These are phyloP conservation scores for Rotaria socialis DNA, from an alignment of 2,888 invertebrate genomes.

Conservation along the genomic window DNA sequence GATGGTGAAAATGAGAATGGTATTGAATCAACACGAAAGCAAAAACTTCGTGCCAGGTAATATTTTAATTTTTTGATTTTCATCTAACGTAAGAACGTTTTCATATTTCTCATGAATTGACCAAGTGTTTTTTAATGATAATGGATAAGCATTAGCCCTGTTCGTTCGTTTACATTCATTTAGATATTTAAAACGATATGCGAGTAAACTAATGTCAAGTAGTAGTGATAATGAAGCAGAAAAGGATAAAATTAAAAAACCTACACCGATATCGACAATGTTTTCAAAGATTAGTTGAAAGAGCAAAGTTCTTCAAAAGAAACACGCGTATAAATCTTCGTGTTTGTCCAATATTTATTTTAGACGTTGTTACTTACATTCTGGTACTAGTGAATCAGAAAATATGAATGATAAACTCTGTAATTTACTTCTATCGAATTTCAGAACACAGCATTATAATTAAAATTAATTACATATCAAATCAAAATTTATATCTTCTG, in stretches of 20 bases:
- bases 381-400: not conserved
- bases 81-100: not conserved
- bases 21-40: not conserved
- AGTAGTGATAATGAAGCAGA: not conserved
- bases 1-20: constrained; percentile 24
- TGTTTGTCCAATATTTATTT: not conserved
- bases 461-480: constrained; percentile 6
- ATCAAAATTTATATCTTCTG: not conserved
- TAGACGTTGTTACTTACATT: not conserved
- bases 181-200: not conserved
- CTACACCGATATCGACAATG: not conserved
- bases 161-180: not conserved
- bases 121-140: too few species aligned
- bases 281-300: not conserved
- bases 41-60: not conserved
- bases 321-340: not conserved
- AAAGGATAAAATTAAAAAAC: not conserved
- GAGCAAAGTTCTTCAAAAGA: not conserved
- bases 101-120: not conserved
- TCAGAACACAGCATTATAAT: not conserved
- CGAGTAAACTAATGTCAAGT: too few species aligned
- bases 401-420: constrained; percentile 1
- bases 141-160: not conserved
- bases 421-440: not conserved
- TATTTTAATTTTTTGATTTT: not conserved